Evolutionary conservation across 2,888 invertebrate genomes (phyloP), one percentile per base, ranked within the genome.

Genomic region (Drosophila flavopinicola): DNA sequence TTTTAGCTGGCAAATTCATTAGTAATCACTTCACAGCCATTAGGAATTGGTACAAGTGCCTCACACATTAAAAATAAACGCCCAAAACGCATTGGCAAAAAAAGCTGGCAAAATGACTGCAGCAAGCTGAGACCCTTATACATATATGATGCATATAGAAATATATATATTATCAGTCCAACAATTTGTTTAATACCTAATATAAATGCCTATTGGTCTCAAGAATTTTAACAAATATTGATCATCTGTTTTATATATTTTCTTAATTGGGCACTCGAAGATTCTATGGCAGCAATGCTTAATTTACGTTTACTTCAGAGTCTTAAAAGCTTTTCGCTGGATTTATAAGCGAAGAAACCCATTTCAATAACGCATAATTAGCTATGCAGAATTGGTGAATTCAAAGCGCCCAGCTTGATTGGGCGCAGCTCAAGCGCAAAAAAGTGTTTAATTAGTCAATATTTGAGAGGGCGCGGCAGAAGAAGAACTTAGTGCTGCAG

Each of bases 41-140:
- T 83, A 85, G 82, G 85, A 83, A 71, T 82, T 82, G 76, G 85
- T 82, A 83, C 85, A 85, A 83, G 82, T 83, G 71, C 61, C 80
- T 54, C 38, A 60, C 47, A 44, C 54, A 49, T 45, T 39, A 7
- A 41, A 41, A 32, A 24, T 20, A 15, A 29, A 17, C 11, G 29
- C 25, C 39, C 37, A 24, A 35, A n/a, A 33, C 10, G 32, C 49
- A 20, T 10, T 25, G 32, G 15, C 29, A 13, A 17, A 25, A 15
- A 27, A 37, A 35, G 35, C 11, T 38, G 17, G 7, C 4, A 6
- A 38, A 38, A 24, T 35, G n/a, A 24, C 35, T 32, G 6, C 13
- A 53, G 6, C 10, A 7, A 10, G 25, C n/a, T 27, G 4, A 42
- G n/a, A 5, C 13, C 23, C 20, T 20, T 13, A 13, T 10, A 13